phyloP scores from a whole-genome alignment of 1,140 invertebrate genomes.

The Mizuhopecten yessoensis region DNA sequence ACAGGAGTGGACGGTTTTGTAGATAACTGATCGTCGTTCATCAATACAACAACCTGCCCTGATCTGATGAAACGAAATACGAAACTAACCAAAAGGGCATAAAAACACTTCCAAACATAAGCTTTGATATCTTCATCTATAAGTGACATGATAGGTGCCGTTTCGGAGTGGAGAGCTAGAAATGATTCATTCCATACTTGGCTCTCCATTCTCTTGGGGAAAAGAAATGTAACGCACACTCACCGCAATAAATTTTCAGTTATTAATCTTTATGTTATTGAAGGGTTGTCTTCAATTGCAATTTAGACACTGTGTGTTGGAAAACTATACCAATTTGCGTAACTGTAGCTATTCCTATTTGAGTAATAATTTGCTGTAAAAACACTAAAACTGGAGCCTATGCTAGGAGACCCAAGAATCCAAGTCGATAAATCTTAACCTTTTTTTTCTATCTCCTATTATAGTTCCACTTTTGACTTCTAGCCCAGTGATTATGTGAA shows the following conservation, averaged over 20 bases:
- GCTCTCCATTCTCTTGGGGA: background rate
- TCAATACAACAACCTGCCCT: background rate
- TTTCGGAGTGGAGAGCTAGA: background rate
- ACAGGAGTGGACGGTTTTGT: background rate
- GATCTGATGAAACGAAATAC: slow-evolving; percentile 36
- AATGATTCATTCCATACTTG: slow-evolving; percentile 34
- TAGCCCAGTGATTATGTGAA: background rate
- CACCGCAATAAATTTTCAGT: background rate
- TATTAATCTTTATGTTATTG: slow-evolving; percentile 35
- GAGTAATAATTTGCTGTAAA: background rate
- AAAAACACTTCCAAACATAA: slow-evolving; percentile 28
- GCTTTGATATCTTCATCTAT: slow-evolving; percentile 5
- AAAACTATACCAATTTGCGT: slow-evolving; percentile 21
- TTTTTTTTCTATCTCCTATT: background rate
- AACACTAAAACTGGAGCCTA: background rate
- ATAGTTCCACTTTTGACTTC: background rate
- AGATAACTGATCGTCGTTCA: background rate
- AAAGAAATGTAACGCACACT: background rate
- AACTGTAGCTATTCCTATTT: slow-evolving; percentile 35
- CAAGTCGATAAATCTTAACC: background rate
- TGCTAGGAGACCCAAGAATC: background rate
- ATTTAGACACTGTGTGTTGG: background rate
- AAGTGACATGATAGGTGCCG: slow-evolving; percentile 30
- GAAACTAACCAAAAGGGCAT: slow-evolving; percentile 38
- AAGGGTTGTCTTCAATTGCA: slow-evolving; percentile 26